Percentiles rank a stretch among this genome's conserved stretches.
phyloP scores from a whole-genome alignment of 2,113 vertebrate species.

The Thinocorus orbignyianus region DNA sequence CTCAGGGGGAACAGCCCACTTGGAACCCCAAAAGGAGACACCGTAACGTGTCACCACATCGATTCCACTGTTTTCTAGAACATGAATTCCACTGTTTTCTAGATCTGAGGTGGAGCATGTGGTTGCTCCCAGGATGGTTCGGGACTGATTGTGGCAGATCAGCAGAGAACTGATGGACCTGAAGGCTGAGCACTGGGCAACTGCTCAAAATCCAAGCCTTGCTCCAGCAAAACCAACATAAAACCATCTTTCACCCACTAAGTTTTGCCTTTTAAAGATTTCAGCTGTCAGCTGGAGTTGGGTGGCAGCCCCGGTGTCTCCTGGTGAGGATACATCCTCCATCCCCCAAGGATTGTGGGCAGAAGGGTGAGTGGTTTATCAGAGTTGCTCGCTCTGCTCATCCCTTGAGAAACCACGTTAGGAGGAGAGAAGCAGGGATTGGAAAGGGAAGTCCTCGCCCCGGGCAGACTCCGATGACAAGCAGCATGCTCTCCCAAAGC shows the following conservation, averaged over 20 bases:
- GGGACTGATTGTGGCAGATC: not conserved
- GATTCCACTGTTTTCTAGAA: not conserved
- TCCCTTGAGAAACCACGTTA: not conserved
- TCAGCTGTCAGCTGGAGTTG: rapidly evolving
- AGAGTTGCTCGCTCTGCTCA: not conserved
- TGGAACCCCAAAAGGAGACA: not conserved
- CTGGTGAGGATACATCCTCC: rapidly evolving
- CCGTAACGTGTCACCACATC: not conserved
- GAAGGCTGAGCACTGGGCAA: not conserved
- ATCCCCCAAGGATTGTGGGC: rapidly evolving
- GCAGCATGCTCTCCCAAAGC: rapidly evolving
- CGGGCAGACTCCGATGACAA: rapidly evolving
- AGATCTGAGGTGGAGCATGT: not conserved
- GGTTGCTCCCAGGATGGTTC: not conserved
- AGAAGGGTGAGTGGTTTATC: not conserved
- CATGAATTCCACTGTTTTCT: not conserved
- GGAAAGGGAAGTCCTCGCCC: not conserved
- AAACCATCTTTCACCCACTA: not conserved
- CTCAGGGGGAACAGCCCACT: not conserved
- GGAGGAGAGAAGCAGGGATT: not conserved
- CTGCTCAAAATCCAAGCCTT: not conserved
- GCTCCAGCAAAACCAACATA: not conserved
- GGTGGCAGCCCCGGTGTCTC: not conserved
- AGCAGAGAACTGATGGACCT: not conserved
- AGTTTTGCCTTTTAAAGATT: not conserved